phyloP scores from a whole-genome alignment of 2,113 vertebrate species.

The Anser cygnoides region DNA sequence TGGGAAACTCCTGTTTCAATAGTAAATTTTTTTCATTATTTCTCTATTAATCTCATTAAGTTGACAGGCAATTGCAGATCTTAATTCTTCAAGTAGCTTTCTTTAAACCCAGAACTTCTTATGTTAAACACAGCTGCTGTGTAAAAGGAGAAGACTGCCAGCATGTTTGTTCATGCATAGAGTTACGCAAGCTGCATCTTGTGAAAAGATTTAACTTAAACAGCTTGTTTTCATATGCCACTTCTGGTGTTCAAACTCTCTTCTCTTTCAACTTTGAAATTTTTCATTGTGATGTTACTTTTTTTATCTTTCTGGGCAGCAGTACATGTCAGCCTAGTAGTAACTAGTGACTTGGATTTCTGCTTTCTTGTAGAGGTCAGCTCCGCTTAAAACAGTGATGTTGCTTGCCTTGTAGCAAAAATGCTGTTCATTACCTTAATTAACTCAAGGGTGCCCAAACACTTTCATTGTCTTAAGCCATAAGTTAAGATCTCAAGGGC shows the following conservation, averaged over 20 bases:
- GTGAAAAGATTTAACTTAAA: constrained; percentile 68
- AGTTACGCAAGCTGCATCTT: constrained; percentile 67
- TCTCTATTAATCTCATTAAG: constrained; percentile 60
- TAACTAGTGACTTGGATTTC: constrained; percentile 58
- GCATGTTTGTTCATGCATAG: constrained; percentile 67
- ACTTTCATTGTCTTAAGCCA: constrained; percentile 60
- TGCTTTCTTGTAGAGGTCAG: constrained; percentile 65
- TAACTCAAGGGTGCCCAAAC: constrained; percentile 68
- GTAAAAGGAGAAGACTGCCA: constrained; percentile 66
- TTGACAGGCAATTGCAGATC: constrained; percentile 56
- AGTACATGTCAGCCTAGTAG: constrained; percentile 56
- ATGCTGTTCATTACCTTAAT: constrained; percentile 39
- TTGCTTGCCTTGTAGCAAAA: constrained; percentile 64
- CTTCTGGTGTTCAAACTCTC: constrained; percentile 63
- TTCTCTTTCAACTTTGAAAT: constrained; percentile 48
- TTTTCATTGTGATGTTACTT: constrained; percentile 54
- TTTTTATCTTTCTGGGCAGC: constrained; percentile 66
- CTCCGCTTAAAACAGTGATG: constrained; percentile 53
- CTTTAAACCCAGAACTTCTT: constrained; percentile 62
- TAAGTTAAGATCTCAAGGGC: constrained; percentile 56
- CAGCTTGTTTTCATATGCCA: constrained; percentile 72
- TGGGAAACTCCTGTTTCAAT: constrained; percentile 64
- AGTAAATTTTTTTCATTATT: constrained; percentile 29
- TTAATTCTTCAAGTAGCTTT: constrained; percentile 64
- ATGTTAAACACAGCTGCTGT: constrained; percentile 70